A percentile compares a stretch with the other conserved stretches of the same genome.
These are phyloP conservation scores for Empis stercorea DNA, from an alignment of 2,888 invertebrate species.

Conservation along the genomic window DNA sequence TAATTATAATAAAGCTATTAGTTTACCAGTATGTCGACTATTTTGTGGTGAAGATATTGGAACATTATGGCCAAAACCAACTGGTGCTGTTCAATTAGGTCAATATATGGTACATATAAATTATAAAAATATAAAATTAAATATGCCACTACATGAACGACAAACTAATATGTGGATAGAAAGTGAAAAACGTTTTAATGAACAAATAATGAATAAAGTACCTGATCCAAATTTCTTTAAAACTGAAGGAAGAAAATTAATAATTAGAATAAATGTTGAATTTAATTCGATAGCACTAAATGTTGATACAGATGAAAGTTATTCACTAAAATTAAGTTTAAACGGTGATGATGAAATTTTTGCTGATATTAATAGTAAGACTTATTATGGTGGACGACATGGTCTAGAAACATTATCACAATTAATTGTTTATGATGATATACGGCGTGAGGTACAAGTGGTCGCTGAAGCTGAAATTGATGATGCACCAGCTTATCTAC, in stretches of 20 bases:
- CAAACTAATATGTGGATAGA: constrained; percentile 24
- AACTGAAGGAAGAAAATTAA: constrained; percentile 35
- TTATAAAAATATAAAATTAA: constrained; percentile 29
- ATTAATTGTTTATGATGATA: constrained; percentile 33
- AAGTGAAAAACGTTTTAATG: constrained; percentile 33
- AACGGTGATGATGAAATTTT: constrained; percentile 31
- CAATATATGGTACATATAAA: constrained; percentile 35
- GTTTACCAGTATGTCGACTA: constrained; percentile 38
- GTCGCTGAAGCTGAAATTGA: constrained; percentile 46
- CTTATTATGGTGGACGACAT: constrained; percentile 49
- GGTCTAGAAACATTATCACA: constrained; percentile 44
- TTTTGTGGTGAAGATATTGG: constrained; percentile 40
- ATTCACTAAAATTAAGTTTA: constrained; percentile 27
- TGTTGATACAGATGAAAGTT: constrained; percentile 44
- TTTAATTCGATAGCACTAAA: constrained; percentile 27
- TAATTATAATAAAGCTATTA: constrained; percentile 29
- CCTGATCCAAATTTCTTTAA: constrained; percentile 22
- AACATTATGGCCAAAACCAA: constrained; percentile 38
- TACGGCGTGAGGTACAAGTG: constrained; percentile 40
- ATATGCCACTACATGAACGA: constrained; percentile 20
- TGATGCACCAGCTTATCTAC: constrained; percentile 75
- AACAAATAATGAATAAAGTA: constrained; percentile 25
- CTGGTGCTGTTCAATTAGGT: constrained; percentile 35
- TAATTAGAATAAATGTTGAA: constrained; percentile 30
- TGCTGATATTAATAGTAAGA: constrained; percentile 40